Conservation (phyloP, 1,140 invertebrate species). For the Euwallacea similis region DNA sequence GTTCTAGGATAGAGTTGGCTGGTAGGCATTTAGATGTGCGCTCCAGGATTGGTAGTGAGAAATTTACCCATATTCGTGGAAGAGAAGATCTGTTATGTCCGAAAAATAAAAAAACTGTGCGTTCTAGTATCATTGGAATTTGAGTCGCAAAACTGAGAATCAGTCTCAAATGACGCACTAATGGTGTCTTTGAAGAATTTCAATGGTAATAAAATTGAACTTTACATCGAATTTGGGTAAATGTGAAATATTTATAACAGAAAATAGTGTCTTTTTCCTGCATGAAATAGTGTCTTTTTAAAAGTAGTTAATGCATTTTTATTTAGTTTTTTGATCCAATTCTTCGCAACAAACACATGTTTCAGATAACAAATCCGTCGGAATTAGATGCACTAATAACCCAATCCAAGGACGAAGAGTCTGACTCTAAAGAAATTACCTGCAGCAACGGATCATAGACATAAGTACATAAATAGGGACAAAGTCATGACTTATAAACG, state of each 20-base stretch:
- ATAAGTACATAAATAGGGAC: background rate
- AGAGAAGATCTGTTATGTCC: no score
- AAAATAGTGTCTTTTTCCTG: no score
- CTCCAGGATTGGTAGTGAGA: background rate
- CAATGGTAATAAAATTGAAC: no score
- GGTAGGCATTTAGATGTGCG: background rate
- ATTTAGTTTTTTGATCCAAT: no score
- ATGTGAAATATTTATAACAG: no score
- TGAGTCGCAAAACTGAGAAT: no score
- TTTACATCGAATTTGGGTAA: no score
- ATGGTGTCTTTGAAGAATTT: no score
- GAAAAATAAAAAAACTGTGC: background rate
- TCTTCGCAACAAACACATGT: constrained; percentile 6
- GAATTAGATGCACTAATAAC: constrained; percentile 49
- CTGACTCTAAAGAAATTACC: constrained; percentile 7
- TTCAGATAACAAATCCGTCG: constrained; percentile 49
- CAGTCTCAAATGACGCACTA: no score
- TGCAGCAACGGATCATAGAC: constrained; percentile 10
- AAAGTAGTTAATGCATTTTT: no score
- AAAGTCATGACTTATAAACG: background rate
- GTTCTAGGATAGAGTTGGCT: constrained; percentile 1
- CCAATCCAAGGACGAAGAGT: constrained; percentile 27
- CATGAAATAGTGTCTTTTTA: no score
- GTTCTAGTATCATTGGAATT: background rate
- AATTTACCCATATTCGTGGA: no score